Base-by-base conservation (phyloP, 2,113 vertebrate genomes). In the Benitochromis conjunctus region DNA sequence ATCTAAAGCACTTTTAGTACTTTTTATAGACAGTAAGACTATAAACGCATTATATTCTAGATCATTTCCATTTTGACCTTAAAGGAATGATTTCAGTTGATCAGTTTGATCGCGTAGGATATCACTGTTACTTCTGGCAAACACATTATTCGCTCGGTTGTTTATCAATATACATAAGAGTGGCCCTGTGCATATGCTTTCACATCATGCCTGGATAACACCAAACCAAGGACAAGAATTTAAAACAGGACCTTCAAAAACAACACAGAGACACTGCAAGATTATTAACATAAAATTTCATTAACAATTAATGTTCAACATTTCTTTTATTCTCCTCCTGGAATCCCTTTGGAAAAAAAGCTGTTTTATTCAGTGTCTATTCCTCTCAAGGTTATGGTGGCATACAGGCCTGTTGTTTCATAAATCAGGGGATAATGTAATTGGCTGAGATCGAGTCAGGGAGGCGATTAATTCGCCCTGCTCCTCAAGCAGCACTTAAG, bases 381-480 rank as follows among this genome's bases (percentile, higher is more conserved):
- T 79, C 94, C 92, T 92, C 95, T 97, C 94, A 97, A 96, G 96
- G 96, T 96, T 96, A 94, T 84, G 88, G 87, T 92, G 92, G 93
- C 92, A 93, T 96, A 96, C 92, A 88, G 95, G 94, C 43, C 82
- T 95, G 95, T 96, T 94, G 95, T 93, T 94, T 94, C 93, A 96
- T 97, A 97, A 97, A 98, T 98, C 96, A 97, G 91, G 66, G 55
- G 89, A 87, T 96, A 97, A 96, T 94, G 95, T 94, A 96, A 95
- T 93, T 94, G 95, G 94, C 92, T 91, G 92, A 94, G 92, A 94
- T 95, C 12, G 10, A 76, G 60, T 91, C 82, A 86, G 88, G 89
- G 90, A 93, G 92, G 96, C 88, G 92, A 92, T 95, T 96, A 89
- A 92, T 96, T 94, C 81, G 48, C 91, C 66, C 81, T 78, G 85